These are phyloP conservation scores for Trichonephila clavipes DNA, from an alignment of 1,140 invertebrate species.

Conservation along the genomic window DNA sequence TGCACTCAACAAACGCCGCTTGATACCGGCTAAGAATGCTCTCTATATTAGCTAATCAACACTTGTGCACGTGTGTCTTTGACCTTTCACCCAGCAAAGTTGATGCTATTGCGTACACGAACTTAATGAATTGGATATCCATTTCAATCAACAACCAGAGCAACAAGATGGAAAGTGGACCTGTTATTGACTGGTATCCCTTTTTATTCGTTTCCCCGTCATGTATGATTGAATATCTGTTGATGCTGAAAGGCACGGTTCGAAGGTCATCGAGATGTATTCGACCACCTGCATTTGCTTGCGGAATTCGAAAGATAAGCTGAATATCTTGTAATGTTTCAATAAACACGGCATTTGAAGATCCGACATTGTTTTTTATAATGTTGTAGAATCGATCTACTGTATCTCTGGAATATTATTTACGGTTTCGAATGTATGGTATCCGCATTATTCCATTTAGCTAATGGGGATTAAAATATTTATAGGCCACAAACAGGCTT, in stretches of 20 bases:
- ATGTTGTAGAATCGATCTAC: too few species aligned
- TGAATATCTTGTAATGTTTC: too few species aligned
- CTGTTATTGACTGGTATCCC: not conserved
- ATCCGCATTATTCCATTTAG: too few species aligned
- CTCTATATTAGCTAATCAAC: not conserved
- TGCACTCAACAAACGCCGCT: too few species aligned
- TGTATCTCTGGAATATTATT: too few species aligned
- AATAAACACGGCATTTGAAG: too few species aligned
- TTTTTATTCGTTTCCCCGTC: not conserved
- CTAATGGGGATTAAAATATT: too few species aligned
- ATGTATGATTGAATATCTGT: not conserved
- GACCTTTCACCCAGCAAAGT: not conserved
- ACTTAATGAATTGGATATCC: not conserved
- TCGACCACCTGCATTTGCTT: not conserved
- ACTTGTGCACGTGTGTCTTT: not conserved
- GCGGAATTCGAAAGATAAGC: too few species aligned
- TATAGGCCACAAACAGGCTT: too few species aligned
- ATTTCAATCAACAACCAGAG: not conserved
- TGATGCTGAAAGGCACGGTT: not conserved
- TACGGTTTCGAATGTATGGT: too few species aligned
- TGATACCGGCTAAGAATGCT: too few species aligned
- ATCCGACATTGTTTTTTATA: too few species aligned
- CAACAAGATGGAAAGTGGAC: not conserved
- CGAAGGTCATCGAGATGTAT: not conserved
- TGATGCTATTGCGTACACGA: not conserved